Base-by-base conservation (phyloP, 1,140 invertebrate genomes). In the Meloidogyne floridensis region DNA sequence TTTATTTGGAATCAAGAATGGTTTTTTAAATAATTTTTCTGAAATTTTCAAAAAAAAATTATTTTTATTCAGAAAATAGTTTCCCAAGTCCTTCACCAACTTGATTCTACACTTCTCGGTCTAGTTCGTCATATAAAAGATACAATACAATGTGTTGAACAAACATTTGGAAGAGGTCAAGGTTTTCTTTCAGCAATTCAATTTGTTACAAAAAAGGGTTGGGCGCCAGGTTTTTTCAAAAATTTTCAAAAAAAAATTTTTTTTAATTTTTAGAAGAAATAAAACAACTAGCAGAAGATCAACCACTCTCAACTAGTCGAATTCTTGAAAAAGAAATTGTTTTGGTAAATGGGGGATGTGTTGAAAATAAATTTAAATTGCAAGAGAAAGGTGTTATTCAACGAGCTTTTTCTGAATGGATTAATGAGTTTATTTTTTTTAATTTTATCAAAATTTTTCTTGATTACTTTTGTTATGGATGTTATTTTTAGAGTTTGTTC, bases 61-160 rank as follows among this genome's bases (percentile, higher is more conserved):
- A 42, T 18, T 77, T 77, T 71, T 32, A 1, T 54, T 56, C 42
- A 47, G 53, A 77, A 42, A 65, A 51, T 77, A 10, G 8, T 78
- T 9, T 59, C 53, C 11, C 18, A 32, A 32, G n/a, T 47, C 43
- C 65, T 79, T 8, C 20, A 13, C 6, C 10, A 71, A 47, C 54
- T 11, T 18, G 65, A 79, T 51, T 79, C 65, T 65, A 79, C 82
- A 1, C 54, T 87, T 18, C 79, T 86, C 7, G 86, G 86, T 42
- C 70, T 86, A n/a, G 86, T 86, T 73, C 32, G 72, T 9, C 54
- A 53, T 47, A 86, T 86, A 43, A 81, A 82, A 47, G 80, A 86
- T 32, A 86, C 85, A 11, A 75, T 80, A 2, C 73, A 80, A 71
- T 77, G 65, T 75, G 83, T 87, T 59, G 85, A 86, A 43, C 73